phyloP scores from a whole-genome alignment of 2,797 vertebrate genomes.

The Cyclopterus lumpus region DNA sequence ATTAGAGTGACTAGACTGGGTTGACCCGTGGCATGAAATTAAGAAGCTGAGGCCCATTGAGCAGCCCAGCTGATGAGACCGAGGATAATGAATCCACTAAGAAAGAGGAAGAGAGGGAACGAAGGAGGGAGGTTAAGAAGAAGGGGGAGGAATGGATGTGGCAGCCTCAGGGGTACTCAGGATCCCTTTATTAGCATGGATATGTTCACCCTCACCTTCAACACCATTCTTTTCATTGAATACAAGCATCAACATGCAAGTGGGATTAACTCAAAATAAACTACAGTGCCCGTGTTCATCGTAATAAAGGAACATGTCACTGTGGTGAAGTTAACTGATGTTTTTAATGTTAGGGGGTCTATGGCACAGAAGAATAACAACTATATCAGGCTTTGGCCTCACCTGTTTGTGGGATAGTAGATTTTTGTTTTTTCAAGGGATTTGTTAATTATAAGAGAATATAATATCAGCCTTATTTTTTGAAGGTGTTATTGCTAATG shows the following conservation, averaged over 20 bases:
- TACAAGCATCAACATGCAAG: constrained; percentile 29
- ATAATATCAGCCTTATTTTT: neutral
- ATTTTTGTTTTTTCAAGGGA: neutral
- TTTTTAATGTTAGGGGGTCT: neutral
- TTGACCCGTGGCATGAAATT: constrained; percentile 74
- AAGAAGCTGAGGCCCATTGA: constrained; percentile 68
- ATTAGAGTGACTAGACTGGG: constrained; percentile 61
- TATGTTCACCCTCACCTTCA: constrained; percentile 62
- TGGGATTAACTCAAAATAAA: neutral
- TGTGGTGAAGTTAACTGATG: neutral
- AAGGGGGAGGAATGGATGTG: constrained; percentile 52
- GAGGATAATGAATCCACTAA: constrained; percentile 72
- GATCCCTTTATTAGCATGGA: constrained; percentile 70
- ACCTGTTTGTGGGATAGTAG: neutral
- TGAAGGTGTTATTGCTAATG: neutral
- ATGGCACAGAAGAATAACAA: neutral
- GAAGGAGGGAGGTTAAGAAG: constrained; percentile 33
- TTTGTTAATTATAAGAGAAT: neutral
- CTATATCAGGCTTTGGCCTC: neutral
- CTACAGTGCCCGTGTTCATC: neutral
- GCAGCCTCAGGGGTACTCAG: constrained; percentile 70
- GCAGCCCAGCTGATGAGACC: constrained; percentile 59
- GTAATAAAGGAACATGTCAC: neutral
- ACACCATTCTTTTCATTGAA: constrained; percentile 45
- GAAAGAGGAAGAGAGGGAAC: constrained; percentile 34